A percentile compares a stretch with the other conserved stretches of the same genome.
Evolutionary conservation across 2,113 vertebrate genomes (phyloP).

Genomic region (Ramphastos sulfuratus): DNA sequence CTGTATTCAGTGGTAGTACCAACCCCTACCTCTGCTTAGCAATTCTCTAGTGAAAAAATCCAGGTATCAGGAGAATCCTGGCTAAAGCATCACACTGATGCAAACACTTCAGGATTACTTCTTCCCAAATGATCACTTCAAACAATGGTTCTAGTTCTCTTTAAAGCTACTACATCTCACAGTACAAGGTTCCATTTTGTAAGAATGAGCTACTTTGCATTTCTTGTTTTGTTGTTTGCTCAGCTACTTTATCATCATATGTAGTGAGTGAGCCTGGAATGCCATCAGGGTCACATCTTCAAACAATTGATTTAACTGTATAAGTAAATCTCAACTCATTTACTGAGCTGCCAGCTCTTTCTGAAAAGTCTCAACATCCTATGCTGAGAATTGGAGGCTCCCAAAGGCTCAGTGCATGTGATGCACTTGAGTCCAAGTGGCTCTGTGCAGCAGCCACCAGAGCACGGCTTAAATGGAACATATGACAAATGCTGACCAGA

Average conservation of each 20-base stretch:
- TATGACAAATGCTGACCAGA: neutral
- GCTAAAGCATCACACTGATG: neutral
- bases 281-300: neutral
- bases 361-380: neutral
- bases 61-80: neutral
- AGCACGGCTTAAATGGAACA: neutral
- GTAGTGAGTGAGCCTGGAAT: neutral
- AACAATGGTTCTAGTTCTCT: neutral
- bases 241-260: neutral
- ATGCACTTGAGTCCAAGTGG: fast-evolving
- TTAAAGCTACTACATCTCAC: neutral
- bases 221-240: neutral
- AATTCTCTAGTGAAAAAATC: neutral
- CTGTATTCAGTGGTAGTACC: neutral
- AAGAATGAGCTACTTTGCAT: neutral
- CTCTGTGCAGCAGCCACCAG: neutral
- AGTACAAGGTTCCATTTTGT: neutral
- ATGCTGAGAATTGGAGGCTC: neutral
- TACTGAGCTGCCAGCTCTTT: neutral
- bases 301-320: neutral
- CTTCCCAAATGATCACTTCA: neutral
- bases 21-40: neutral
- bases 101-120: neutral
- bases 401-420: neutral
- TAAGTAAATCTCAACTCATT: neutral